Percentiles rank a stretch among this genome's conserved stretches.
Conservation (phyloP, 2,797 vertebrate species). For the Pangasius krempfi region DNA sequence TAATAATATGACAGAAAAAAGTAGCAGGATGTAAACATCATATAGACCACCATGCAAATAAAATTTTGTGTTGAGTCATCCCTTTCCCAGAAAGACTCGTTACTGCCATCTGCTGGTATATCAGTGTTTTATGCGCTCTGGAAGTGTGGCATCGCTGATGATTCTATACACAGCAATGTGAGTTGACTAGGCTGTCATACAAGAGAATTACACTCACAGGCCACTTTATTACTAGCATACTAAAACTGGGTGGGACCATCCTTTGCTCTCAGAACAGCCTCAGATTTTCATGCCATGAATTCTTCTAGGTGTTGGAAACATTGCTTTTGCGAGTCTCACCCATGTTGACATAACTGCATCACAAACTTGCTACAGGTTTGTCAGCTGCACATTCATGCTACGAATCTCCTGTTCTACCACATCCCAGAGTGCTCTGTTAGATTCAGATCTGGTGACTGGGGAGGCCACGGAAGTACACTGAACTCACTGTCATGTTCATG, state of each 20-base stretch:
- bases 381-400: neutral
- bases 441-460: neutral
- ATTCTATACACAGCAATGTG: neutral
- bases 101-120: conserved; percentile 13
- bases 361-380: neutral
- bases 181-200: neutral
- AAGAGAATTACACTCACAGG: neutral
- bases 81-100: neutral
- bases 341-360: neutral
- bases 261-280: neutral
- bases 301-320: neutral
- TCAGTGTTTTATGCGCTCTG: neutral
- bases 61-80: neutral
- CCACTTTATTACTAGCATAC: neutral
- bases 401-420: neutral
- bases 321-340: neutral
- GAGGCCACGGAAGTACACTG: neutral
- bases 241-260: neutral
- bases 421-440: neutral
- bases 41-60: neutral
- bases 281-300: neutral
- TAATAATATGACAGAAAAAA: neutral
- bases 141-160: neutral
- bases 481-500: neutral
- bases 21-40: neutral